Evolutionary conservation across 2,113 vertebrate genomes (phyloP), one percentile per base, ranked within the genome.

Genomic region (Malurus cyaneus): DNA sequence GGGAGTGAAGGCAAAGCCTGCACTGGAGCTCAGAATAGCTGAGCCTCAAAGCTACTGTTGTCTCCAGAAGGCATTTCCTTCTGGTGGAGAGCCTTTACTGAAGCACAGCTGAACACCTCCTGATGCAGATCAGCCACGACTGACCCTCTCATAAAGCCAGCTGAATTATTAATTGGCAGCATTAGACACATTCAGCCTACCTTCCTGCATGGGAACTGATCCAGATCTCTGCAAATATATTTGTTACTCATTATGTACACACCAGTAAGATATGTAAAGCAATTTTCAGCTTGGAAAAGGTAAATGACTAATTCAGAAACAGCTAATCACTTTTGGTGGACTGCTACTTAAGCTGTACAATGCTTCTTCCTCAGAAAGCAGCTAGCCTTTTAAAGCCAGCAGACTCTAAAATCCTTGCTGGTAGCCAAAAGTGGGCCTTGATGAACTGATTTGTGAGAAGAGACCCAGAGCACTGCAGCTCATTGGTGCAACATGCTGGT

Each of bases 221-320:
- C 92, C 90, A 92, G 71, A 69, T 71, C 72, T 78, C 92, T 94
- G 89, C 70, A 93, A 90, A 86, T 88, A 49, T 56, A 70, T 82
- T 95, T 93, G 73, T 91, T 93, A 65, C 54, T 96, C 91, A 91
- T 91, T 94, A 92, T 57, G 74, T 62, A 88, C 79, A 86, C 23
- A 56, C 13, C 73, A 95, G 29, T 67, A 80, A 80, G 54, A n/a
- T 60, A 91, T 89, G 81, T 85, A 86, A 89, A 77, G 85, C 87
- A 66, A 77, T 92, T 77, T 82, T 85, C 62, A 73, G 79, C 74
- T 73, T 80, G 86, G 66, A 83, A 78, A 87, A 82, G 21, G 41
- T 61, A 77, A 89, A 36, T 14, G 64, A 93, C 32, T 74, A 79
- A 89, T 47, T 88, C 88, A 76, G 54, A 89, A 92, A 89, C 9